These are phyloP conservation scores for Urocitellus parryii DNA, from an alignment of 2,113 vertebrate species.

Conservation along the genomic window DNA sequence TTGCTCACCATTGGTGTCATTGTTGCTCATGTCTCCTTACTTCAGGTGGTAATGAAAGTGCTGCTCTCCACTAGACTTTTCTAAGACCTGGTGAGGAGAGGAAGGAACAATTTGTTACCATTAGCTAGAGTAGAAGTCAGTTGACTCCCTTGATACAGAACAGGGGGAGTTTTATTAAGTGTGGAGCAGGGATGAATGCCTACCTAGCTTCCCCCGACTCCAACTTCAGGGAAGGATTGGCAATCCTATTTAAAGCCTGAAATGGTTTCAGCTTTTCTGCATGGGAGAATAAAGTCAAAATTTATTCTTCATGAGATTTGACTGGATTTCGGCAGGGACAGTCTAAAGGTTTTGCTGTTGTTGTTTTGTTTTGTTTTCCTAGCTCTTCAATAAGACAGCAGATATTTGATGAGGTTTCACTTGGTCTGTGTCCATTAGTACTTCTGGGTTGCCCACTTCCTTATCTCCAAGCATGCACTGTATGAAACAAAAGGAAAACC, in stretches of 20 bases:
- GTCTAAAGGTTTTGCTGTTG: not conserved
- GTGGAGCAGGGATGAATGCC: not conserved
- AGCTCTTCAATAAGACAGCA: not conserved
- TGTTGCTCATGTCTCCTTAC: no score
- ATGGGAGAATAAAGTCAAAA: not conserved
- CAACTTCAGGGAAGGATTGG: fast-evolving
- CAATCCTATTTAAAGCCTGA: fast-evolving
- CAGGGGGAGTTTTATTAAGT: not conserved
- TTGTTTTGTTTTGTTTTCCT: not conserved
- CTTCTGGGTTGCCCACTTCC: not conserved
- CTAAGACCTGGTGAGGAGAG: not conserved
- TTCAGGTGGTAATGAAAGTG: not conserved
- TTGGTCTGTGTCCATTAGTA: not conserved
- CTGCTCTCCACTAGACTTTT: not conserved
- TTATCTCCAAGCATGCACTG: not conserved
- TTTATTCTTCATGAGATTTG: not conserved
- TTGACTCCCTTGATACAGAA: not conserved
- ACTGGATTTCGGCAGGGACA: not conserved
- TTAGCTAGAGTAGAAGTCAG: not conserved
- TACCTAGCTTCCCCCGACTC: not conserved
- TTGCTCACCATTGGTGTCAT: no score
- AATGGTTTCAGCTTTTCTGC: not conserved
- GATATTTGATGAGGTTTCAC: not conserved
- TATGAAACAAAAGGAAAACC: not conserved
- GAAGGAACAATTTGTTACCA: not conserved